Base-by-base conservation (phyloP, 1,140 invertebrate species). In the Penaeus vannamei region DNA sequence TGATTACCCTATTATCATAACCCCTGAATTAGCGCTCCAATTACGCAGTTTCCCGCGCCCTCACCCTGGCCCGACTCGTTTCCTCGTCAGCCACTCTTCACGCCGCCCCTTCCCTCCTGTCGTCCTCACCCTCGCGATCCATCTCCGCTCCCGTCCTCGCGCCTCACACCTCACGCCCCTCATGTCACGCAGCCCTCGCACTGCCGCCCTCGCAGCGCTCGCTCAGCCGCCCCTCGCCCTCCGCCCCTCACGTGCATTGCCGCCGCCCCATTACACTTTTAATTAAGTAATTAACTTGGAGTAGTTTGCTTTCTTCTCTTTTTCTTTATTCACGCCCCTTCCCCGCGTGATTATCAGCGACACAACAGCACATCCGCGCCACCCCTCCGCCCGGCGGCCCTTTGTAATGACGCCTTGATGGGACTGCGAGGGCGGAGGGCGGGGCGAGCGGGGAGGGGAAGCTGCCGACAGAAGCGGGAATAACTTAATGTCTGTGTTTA, bases 401-500 rank as follows among this genome's bases (percentile, higher is more conserved):
- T 17, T 53, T 12, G 53, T 53, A 53, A 53, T 53, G 53, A 53
- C 53, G 10, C 53, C 53, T 53, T 53, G 53, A 53, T 53, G 14
- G 10, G 53, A 26, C 53, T 60, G 29, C 60, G 60, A 60, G 53
- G 60, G 53, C 26, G 26, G 19, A 69, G 66, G 29, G 66, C 14
- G 66, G n/a, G 22, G 19, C 19, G 3, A 20, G 29, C 23, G 5
- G 66, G 29, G 42, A 7, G 36, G 76, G 20, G 19, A 79, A 42
- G 20, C 26, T 1, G 76, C 29, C 12, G 10, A 36, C 22, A 26
- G 20, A 26, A 79, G 76, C 19, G 26, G 29, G 42, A 20, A 23
- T 0, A 42, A 42, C 29, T 79, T 79, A 79, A 62, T 83, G 61
- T 83, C 32, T 66, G 36, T 83, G 61, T 83, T 19, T 62, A 62